Base-by-base conservation (phyloP, 2,888 invertebrate species). In the Nebria brevicollis region DNA sequence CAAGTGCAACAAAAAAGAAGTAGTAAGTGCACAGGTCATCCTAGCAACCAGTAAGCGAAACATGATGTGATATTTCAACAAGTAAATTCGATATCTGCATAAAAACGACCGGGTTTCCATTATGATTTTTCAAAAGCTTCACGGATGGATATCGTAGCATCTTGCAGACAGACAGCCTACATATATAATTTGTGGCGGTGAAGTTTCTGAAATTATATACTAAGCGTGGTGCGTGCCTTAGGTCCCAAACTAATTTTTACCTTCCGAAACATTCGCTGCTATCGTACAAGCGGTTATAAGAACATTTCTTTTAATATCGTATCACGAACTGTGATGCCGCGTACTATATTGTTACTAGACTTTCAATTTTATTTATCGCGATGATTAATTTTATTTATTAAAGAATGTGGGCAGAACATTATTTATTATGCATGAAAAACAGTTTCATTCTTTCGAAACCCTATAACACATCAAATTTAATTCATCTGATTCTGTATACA, bases 151-250 rank as follows among this genome's bases (percentile, higher is more conserved):
- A 66, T 76, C 66, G 41, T 64, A 76, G 26, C 66, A 76, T 76
- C 66, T 76, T 66, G 41, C 54, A 75, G 77, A 68, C 77, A 77
- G 43, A 42, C 77, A 54, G 54, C 34, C 34, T 54, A 13, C 7
- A 2, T 54, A 54, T 68, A 66, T 77, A 77, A 77, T 77, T 77
- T 77, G 68, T 66, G 43, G 66, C 42, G 77, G 72, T 79, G 82
- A 82, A 83, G 81, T 82, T 81, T 81, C 77, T 77, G 77, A 82
- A 82, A 82, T 82, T 82, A 81, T 68, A 82, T 77, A 75, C 77
- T 82, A 41, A 68, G 70, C 43, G 72, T 66, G 77, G 64, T 77
- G 68, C 80, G 82, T 74, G 72, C 68, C 82, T 68, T 8, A 1
- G 25, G 64, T 79, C 80, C 34, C 74, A 72, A 75, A 79, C 80